A percentile compares a stretch with the other conserved stretches of the same genome.
phyloP scores from a whole-genome alignment of 2,888 invertebrate genomes.

The Trissolcus brochymenae region DNA sequence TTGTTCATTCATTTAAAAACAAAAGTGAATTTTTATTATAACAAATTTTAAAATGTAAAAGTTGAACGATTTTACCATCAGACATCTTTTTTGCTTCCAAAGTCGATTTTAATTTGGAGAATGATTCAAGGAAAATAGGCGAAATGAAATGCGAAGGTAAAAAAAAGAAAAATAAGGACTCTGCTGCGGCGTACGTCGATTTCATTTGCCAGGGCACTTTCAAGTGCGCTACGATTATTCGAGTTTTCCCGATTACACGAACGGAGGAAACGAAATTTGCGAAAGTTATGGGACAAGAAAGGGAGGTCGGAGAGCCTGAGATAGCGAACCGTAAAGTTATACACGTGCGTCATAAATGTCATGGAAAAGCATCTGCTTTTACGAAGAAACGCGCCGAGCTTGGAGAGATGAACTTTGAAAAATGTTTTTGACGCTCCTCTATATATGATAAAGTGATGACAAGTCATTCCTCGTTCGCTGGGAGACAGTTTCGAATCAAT shows the following conservation, averaged over 20 bases:
- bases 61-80: too few relatives aligned
- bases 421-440: slow-evolving; percentile 8
- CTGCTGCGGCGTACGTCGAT: not conserved
- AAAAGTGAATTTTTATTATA: too few relatives aligned
- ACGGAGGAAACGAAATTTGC: slow-evolving; percentile 17
- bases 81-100: too few relatives aligned
- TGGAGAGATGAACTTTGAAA: slow-evolving; percentile 14
- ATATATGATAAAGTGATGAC: slow-evolving; percentile 4
- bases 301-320: not conserved
- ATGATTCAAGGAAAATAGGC: too few relatives aligned
- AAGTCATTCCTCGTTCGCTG: too few relatives aligned
- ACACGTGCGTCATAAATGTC: slow-evolving; percentile 37
- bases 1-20: too few relatives aligned
- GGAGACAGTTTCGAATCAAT: too few relatives aligned
- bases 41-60: too few relatives aligned
- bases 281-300: slow-evolving; percentile 21
- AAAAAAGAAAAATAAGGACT: not conserved
- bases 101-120: too few relatives aligned
- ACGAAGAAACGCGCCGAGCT: not conserved
- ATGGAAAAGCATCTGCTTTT: slow-evolving; percentile 35
- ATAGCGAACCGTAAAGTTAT: slow-evolving; percentile 28
- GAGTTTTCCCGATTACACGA: slow-evolving; percentile 1
- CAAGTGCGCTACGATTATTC: slow-evolving; percentile 2
- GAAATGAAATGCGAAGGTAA: not conserved
- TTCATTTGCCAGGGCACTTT: too few relatives aligned